phyloP scores from a whole-genome alignment of 1,140 invertebrate species.

The Micrasema minimum region DNA sequence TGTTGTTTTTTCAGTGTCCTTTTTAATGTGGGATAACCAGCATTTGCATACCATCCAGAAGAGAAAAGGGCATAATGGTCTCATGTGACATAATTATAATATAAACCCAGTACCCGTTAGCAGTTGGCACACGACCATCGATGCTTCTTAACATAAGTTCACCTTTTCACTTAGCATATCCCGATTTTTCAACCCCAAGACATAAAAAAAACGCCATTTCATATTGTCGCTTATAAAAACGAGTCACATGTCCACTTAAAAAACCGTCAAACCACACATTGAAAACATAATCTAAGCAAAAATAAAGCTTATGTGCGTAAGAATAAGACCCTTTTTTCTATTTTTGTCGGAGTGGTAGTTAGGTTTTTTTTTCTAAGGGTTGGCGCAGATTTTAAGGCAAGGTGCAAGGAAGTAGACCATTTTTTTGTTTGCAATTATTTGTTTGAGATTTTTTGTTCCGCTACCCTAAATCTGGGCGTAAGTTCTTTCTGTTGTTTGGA shows the following conservation, averaged over 20 bases:
- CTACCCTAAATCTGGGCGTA: slow-evolving; percentile 23
- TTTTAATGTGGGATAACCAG: too few relatives aligned
- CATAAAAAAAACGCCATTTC: slow-evolving; percentile 22
- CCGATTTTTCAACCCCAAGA: slow-evolving; percentile 33
- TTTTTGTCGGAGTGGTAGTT: background rate
- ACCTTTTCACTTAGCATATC: slow-evolving; percentile 48
- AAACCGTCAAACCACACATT: background rate
- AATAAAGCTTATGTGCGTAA: background rate
- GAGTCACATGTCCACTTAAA: slow-evolving; percentile 17
- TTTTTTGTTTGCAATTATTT: slow-evolving; percentile 48
- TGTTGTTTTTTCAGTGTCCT: too few relatives aligned
- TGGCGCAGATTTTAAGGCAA: slow-evolving; percentile 37
- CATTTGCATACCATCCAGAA: too few relatives aligned
- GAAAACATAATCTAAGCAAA: background rate
- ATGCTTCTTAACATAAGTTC: slow-evolving; percentile 12
- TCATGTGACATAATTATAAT: slow-evolving; percentile 51
- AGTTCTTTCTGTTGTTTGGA: slow-evolving; percentile 15
- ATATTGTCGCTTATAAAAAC: slow-evolving; percentile 27
- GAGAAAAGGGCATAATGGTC: background rate
- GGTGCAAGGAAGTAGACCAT: slow-evolving; percentile 51
- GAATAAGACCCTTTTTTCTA: background rate
- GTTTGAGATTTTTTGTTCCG: slow-evolving; percentile 43
- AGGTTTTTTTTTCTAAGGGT: background rate
- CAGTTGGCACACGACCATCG: slow-evolving; percentile 32
- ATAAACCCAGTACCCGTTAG: background rate